These are phyloP conservation scores for Tetanocera ferruginea DNA, from an alignment of 2,888 invertebrate genomes.

Conservation along the genomic window DNA sequence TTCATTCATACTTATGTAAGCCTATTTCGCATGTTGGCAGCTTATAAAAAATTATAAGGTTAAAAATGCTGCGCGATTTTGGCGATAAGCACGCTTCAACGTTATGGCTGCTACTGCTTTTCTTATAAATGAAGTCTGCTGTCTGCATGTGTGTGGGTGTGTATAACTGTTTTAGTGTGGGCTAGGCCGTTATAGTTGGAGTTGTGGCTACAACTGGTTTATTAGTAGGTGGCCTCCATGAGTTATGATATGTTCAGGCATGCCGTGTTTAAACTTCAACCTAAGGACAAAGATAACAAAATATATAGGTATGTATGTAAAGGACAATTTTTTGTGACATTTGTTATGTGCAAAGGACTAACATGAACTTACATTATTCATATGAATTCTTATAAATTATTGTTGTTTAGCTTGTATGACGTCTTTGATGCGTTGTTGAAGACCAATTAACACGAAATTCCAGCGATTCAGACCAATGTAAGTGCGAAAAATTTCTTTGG, in stretches of 20 bases:
- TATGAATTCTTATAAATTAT: neutral
- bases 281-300: neutral
- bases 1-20: slow-evolving; percentile 45
- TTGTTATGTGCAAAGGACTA: slow-evolving; percentile 27
- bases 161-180: slow-evolving; percentile 34
- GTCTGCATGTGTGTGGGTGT: neutral
- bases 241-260: neutral
- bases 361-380: slow-evolving; percentile 21
- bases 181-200: slow-evolving; percentile 22
- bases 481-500: slow-evolving; percentile 37
- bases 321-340: too few species aligned
- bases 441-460: slow-evolving; percentile 41
- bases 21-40: slow-evolving; percentile 67
- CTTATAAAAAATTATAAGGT: slow-evolving; percentile 58
- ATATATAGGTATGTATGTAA: too few species aligned
- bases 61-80: slow-evolving; percentile 3
- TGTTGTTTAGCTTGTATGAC: neutral
- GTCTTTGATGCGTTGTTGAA: slow-evolving; percentile 23
- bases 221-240: slow-evolving; percentile 2
- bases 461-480: slow-evolving; percentile 44
- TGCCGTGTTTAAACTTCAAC: neutral
- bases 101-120: neutral
- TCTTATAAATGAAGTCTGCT: neutral
- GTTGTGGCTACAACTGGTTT: slow-evolving; percentile 18
- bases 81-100: slow-evolving; percentile 18